Base-by-base conservation (phyloP, 2,888 invertebrate genomes). In the Napeogenes sylphis region DNA sequence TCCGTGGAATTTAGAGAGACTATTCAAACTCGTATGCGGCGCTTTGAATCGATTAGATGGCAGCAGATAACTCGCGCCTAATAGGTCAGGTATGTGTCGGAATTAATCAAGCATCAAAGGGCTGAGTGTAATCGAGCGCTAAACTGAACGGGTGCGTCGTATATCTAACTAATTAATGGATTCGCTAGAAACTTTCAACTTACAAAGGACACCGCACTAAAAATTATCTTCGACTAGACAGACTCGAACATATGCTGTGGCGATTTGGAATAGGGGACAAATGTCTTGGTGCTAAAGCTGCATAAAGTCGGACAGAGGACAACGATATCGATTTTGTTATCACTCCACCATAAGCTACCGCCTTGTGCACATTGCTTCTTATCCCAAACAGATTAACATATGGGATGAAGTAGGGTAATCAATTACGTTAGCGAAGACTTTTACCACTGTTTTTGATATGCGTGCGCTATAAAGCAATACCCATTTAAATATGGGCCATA, bases 71-170 rank as follows among this genome's bases (percentile, higher is more conserved):
- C 78, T 79, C 77, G 79, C 64, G 70, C 72, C 74, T 89, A 86
- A 89, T 88, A 87, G 89, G 87, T 88, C 84, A 88, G 86, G 84
- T 84, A 83, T 85, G 84, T 87, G 84, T 85, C 82, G 86, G 87
- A 87, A 88, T 87, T 90, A 88, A 89, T 88, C 89, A 87, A 87
- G 82, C 87, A 82, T 87, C 88, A 88, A 89, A 88, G 87, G 84
- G 79, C 83, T 84, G 82, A 74, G 79, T 76, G 79, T 85, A 85
- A 85, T 85, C 83, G 85, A 82, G 81, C 82, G 80, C 82, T 82
- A 79, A 85, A 83, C 82, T 82, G 83, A 80, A 79, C 79, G 82
- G 79, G 80, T 76, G 79, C 77, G 82, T 84, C 87, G 84, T 90
- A 89, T 89, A 87, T 90, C 87, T 85, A 75, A 82, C 83, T 87